Conservation (phyloP, 2,888 invertebrate genomes). For the Ormyrus thymus region DNA sequence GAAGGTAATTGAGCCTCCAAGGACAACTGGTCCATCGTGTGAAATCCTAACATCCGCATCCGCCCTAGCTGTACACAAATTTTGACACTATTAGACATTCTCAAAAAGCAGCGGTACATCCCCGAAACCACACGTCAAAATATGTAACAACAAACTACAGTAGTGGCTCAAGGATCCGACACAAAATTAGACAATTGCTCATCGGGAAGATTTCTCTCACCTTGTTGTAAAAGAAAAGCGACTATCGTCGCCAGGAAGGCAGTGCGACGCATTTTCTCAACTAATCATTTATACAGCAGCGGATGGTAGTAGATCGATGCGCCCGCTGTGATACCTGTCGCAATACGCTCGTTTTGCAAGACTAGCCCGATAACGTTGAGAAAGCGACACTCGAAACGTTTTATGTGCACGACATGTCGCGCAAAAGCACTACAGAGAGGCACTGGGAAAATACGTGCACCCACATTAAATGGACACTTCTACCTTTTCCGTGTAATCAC, state of each 20-base stretch:
- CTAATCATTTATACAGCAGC: slow-evolving; percentile 49
- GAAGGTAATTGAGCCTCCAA: slow-evolving; percentile 84
- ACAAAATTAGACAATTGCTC: background rate
- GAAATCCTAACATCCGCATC: slow-evolving; percentile 73
- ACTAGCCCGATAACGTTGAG: background rate
- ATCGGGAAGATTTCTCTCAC: slow-evolving; percentile 13
- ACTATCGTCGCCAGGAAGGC: slow-evolving; percentile 37
- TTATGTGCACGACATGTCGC: slow-evolving; percentile 5
- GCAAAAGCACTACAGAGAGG: slow-evolving; percentile 20
- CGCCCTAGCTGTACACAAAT: slow-evolving; percentile 23
- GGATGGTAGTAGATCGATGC: background rate
- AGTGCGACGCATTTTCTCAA: slow-evolving; percentile 50
- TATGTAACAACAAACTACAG: background rate
- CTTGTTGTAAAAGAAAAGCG: slow-evolving; percentile 39
- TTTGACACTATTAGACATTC: background rate
- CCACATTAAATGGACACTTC: background rate
- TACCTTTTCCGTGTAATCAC: too few relatives aligned
- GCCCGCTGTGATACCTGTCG: background rate
- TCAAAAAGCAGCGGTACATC: background rate
- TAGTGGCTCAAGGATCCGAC: background rate
- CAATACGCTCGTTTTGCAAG: slow-evolving; percentile 13
- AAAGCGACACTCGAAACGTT: background rate
- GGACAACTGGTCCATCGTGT: slow-evolving; percentile 82
- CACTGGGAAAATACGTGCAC: slow-evolving; percentile 29
- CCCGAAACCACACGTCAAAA: background rate